Percentiles rank a stretch among this genome's conserved stretches.
Conservation (phyloP, 2,888 invertebrate species). For the Tenthredo mesomela region DNA sequence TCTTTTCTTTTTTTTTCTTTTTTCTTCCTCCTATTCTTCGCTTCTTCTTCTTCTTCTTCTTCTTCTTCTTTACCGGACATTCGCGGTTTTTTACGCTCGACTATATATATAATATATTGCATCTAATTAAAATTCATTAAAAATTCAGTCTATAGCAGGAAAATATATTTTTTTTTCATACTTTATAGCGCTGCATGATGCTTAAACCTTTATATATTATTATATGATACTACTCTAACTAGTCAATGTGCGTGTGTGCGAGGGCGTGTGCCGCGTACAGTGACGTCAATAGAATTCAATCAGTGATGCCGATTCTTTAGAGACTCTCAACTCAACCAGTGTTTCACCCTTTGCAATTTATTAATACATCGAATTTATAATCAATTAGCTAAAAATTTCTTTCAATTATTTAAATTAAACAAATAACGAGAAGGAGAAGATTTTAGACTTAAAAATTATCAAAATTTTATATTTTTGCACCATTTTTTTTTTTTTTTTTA, state of each 20-base stretch:
- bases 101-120: no score
- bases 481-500: no score
- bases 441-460: no score
- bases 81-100: slow-evolving; percentile 1
- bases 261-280: slow-evolving; percentile 44
- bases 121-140: slow-evolving; percentile 29
- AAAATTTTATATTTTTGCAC: no score
- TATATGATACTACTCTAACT: not conserved
- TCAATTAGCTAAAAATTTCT: no score
- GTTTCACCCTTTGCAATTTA: not conserved
- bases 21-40: not conserved
- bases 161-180: not conserved
- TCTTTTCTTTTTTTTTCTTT: not conserved
- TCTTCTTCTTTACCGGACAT: not conserved
- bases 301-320: slow-evolving; percentile 58
- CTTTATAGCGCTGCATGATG: slow-evolving; percentile 1
- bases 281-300: slow-evolving; percentile 63
- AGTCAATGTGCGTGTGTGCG: not conserved
- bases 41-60: not conserved
- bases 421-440: not conserved
- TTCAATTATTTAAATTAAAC: not conserved
- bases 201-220: not conserved
- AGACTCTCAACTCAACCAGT: slow-evolving; percentile 56
- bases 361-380: not conserved
- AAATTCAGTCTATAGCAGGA: slow-evolving; percentile 31